phyloP scores from a whole-genome alignment of 2,888 invertebrate genomes.

The Lissonota sp. region DNA sequence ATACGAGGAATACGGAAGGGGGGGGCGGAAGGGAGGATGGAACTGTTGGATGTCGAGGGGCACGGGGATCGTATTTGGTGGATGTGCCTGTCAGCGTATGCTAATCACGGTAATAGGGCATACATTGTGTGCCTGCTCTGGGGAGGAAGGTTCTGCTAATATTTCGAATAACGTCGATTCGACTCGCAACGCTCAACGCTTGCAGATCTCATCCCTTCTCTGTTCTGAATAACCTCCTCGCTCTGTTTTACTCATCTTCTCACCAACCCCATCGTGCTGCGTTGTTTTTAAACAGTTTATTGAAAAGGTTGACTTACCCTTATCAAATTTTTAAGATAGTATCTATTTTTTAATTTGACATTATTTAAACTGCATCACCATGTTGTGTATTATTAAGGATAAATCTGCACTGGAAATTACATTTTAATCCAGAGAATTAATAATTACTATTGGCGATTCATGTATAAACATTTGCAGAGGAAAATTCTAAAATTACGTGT shows the following conservation, averaged over 20 bases:
- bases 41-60: conserved; percentile 56
- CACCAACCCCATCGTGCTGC: conserved; percentile 4
- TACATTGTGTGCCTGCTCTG: conserved; percentile 74
- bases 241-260: conserved; percentile 26
- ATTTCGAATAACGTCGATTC: conserved; percentile 81
- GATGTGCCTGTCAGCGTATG: conserved; percentile 81
- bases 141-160: conserved; percentile 74
- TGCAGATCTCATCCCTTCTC: conserved; percentile 15
- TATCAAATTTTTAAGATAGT: too few relatives aligned
- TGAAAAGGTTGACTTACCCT: too few relatives aligned
- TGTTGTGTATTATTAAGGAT: too few relatives aligned
- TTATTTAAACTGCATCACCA: too few relatives aligned
- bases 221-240: conserved; percentile 50
- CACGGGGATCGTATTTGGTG: conserved; percentile 59
- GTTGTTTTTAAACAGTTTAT: background rate
- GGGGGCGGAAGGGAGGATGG: conserved; percentile 20
- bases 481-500: background rate
- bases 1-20: background rate
- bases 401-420: too few relatives aligned
- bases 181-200: conserved; percentile 54
- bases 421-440: too few relatives aligned
- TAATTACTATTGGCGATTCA: too few relatives aligned
- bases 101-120: conserved; percentile 82
- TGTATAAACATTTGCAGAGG: background rate
- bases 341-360: too few relatives aligned